A percentile compares a stretch with the other conserved stretches of the same genome.
Evolutionary conservation across 2,888 invertebrate species (phyloP).

Genomic region (Mesopsocus fuscifrons): DNA sequence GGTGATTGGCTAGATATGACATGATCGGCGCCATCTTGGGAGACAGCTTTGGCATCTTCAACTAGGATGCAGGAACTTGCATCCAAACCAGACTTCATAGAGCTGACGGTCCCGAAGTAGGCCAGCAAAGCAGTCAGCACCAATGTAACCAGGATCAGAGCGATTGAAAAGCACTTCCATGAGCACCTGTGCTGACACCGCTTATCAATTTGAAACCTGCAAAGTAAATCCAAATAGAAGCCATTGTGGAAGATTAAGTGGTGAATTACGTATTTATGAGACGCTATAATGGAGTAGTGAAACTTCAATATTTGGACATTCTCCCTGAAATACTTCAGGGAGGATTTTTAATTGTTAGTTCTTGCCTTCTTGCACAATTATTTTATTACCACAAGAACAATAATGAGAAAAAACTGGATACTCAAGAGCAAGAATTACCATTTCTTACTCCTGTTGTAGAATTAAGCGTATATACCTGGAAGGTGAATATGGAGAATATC

Average conservation of each 20-base stretch:
- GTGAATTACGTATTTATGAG: too few relatives aligned
- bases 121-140: conserved; percentile 83
- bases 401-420: too few relatives aligned
- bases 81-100: conserved; percentile 76
- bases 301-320: too few relatives aligned
- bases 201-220: conserved; percentile 87
- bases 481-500: conserved; percentile 24
- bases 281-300: too few relatives aligned
- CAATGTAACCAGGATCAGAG: conserved; percentile 77
- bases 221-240: too few relatives aligned
- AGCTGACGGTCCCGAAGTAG: conserved; percentile 85
- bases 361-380: too few relatives aligned
- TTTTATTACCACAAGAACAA: too few relatives aligned
- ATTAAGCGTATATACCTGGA: conserved; percentile 18
- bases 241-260: too few relatives aligned
- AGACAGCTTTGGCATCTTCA: conserved; percentile 73
- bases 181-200: conserved; percentile 85
- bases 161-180: conserved; percentile 91
- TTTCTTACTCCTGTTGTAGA: too few relatives aligned
- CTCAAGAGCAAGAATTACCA: too few relatives aligned
- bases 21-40: conserved; percentile 67
- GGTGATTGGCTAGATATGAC: conserved; percentile 43
- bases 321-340: too few relatives aligned
- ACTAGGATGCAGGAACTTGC: conserved; percentile 76
- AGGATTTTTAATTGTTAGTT: too few relatives aligned